Base-by-base conservation (phyloP, 2,888 invertebrate genomes). In the Schizaphis graminum region DNA sequence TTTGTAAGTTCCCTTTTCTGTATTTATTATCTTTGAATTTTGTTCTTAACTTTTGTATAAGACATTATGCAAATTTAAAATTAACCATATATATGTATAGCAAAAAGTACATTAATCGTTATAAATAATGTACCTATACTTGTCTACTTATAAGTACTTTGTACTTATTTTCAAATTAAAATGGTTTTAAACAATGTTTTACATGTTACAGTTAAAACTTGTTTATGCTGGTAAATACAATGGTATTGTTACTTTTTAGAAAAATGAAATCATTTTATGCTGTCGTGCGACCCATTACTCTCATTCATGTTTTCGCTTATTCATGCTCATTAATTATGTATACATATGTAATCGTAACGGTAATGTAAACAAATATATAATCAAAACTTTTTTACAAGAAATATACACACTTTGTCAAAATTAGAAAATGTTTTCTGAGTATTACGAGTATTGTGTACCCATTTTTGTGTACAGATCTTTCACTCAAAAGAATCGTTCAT, bases 201-300 rank as follows among this genome's bases (percentile, higher is more conserved):
- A 35, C 35, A 21, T 77, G 21, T 77, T 77, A 8, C 35, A 41
- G 67, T 77, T 67, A 67, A 67, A n/a, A 67, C n/a, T n/a, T 77
- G 21, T 77, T 77, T 77, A 35, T 77, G 35, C 35, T 77, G 21
- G 35, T 35, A 77, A 77, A 77, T 77, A 77, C 35, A 35, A 21
- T 24, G 21, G 21, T 77, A 35, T 41, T 56, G 24, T 89, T 44
- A 61, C 47, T 91, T 91, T 91, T 91, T 41, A 91, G 91, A 44
- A 85, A 91, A 85, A 91, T 91, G 91, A 85, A 85, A 91, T 85
- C 91, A 28, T 91, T 91, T 44, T 91, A 91, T 44, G 41, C 41
- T 16, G 41, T 85, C 21, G 91, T 91, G 53, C 91, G 91, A 28
- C 91, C 91, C 4, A 91, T 91, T n/a, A 91, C 85, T 41, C 53